Evolutionary conservation across 2,797 vertebrate genomes (phyloP), one percentile per base, ranked within the genome.

Genomic region (Falco novaeseelandiae): DNA sequence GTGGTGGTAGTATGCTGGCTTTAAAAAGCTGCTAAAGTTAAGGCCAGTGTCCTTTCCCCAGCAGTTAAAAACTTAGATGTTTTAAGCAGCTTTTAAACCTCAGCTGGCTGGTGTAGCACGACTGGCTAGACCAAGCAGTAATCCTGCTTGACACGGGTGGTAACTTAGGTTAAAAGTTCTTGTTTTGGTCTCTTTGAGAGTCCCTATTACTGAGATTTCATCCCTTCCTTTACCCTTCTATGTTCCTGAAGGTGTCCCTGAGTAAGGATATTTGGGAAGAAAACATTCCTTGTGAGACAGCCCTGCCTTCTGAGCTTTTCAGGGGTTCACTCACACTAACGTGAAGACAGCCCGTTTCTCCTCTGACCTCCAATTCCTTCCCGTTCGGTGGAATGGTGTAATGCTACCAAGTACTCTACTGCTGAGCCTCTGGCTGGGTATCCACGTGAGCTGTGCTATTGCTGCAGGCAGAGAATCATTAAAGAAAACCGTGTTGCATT

Each of bases 381-480:
- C 69, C 7, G 3, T 8, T 38, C 49, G 27, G 73, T 12, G 46
- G 44, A 36, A 34, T 0, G 2, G 29, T 5, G 42, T 42, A 26
- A 54, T 0, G 2, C 52, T 36, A 6, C 19, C 1, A 2, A 32
- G 12, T 4, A 1, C 30, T 29, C 52, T 36, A 54, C 52, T 44
- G 61, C 76, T 4, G 52, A 72, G 59, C 54, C n/a, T 46, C 67
- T 22, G n/a, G 16, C 2, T 29, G n/a, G 40, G 67, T 17, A 9
- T 3, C 74, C 42, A 14, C 0, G 3, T 20, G 36, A 63, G 51
- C 65, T 44, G 48, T 25, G 76, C 76, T 32, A 1, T 10, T 14
- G 73, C 69, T 36, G 76, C 34, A 12, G 69, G 76, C 69, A 32
- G 74, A 36, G 61, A 4, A 76, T 46, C 62, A 4, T 30, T 44